Percentiles rank a stretch among this genome's conserved stretches.
phyloP scores from a whole-genome alignment of 1,140 invertebrate species.

The fruit fly (Drosophila melanogaster) region DNA sequence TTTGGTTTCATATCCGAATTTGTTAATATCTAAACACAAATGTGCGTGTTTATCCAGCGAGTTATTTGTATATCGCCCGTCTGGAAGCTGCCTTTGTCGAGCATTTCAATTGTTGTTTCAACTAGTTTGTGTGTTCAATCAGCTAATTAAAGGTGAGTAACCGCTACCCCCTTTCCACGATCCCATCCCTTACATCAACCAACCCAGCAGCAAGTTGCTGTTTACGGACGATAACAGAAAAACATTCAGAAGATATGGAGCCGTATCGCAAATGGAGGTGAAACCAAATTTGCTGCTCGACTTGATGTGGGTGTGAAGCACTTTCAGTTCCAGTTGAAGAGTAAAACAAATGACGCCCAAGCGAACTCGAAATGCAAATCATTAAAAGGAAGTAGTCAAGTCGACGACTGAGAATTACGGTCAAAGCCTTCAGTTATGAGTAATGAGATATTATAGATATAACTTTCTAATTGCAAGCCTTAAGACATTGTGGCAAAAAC shows the following conservation, averaged over 20 bases:
- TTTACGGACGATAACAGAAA: conserved; percentile 35
- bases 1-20: conserved; percentile 8
- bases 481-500: background rate
- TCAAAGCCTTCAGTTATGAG: conserved; percentile 9
- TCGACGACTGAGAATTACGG: conserved; percentile 9
- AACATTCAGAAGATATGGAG: conserved; percentile 1
- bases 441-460: conserved; percentile 3
- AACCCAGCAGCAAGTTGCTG: conserved; percentile 16
- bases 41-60: conserved; percentile 23
- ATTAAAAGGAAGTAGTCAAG: conserved; percentile 23
- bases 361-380: conserved; percentile 18
- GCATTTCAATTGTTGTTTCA: conserved; percentile 40
- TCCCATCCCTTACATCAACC: no score
- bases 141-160: conserved; percentile 40
- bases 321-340: conserved; percentile 19
- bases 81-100: conserved; percentile 13
- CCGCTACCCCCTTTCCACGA: no score
- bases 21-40: conserved; percentile 9
- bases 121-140: conserved; percentile 39
- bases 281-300: conserved; percentile 17
- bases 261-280: conserved; percentile 19
- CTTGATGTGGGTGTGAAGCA: conserved; percentile 34
- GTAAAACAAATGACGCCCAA: conserved; percentile 16
- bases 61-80: conserved; percentile 8
- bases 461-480: conserved; percentile 25